A percentile compares a stretch with the other conserved stretches of the same genome.
These are phyloP conservation scores for Anthophora plumipes DNA, from an alignment of 2,888 invertebrate genomes.

Conservation along the genomic window DNA sequence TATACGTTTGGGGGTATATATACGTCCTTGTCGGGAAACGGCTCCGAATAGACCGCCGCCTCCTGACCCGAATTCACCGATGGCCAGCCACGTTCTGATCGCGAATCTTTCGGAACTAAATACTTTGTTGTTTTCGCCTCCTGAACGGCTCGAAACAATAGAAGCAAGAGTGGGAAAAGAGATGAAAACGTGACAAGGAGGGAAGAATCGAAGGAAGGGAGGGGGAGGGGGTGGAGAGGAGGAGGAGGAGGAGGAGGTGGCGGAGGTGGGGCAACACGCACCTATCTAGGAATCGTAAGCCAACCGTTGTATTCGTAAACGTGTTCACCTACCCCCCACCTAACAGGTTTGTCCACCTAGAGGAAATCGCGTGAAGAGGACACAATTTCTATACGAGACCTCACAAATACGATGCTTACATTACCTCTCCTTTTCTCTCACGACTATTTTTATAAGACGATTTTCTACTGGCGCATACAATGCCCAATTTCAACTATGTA, in stretches of 20 bases:
- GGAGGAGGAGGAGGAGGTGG: background rate
- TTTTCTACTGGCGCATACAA: slow-evolving; percentile 10
- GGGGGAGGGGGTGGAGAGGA: background rate
- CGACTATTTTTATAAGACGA: background rate
- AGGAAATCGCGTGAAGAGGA: no score
- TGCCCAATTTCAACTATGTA: slow-evolving; percentile 1
- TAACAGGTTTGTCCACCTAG: no score
- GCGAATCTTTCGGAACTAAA: background rate
- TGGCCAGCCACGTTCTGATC: background rate
- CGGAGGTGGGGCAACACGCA: no score
- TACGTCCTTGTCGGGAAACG: background rate
- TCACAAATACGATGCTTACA: background rate
- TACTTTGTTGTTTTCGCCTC: background rate
- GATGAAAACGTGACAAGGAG: no score
- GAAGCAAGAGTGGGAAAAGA: background rate
- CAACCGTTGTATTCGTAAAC: no score
- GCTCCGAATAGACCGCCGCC: background rate
- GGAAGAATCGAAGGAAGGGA: background rate
- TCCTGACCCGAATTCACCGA: background rate
- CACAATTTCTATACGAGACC: no score
- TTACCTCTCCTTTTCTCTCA: background rate
- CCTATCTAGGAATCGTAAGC: no score
- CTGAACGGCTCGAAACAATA: background rate
- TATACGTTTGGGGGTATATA: background rate
- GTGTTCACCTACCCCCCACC: no score